Conservation (phyloP, 2,113 vertebrate species). For the Colistium nudipinnis region DNA sequence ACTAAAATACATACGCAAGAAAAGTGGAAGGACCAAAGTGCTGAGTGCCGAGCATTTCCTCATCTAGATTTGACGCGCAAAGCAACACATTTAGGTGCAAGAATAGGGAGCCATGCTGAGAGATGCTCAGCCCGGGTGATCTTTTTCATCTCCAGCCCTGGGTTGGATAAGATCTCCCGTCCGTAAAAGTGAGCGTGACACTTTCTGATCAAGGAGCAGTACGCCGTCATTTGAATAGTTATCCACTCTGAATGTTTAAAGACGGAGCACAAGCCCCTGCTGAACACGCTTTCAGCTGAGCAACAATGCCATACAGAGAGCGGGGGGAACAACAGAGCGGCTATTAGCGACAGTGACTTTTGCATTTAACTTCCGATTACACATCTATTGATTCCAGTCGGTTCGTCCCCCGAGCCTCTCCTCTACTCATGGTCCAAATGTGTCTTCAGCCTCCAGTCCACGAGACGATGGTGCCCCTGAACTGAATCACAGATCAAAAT, state of each 20-base stretch:
- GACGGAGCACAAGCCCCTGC: constrained; percentile 17
- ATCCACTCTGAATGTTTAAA: constrained; percentile 35
- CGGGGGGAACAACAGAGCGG: constrained; percentile 12
- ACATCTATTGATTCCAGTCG: constrained; percentile 63
- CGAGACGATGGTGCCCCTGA: constrained; percentile 55
- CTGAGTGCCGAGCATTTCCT: not conserved
- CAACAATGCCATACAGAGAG: constrained; percentile 52
- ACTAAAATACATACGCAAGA: constrained; percentile 33
- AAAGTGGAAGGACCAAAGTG: too few species aligned
- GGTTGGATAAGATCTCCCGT: constrained; percentile 19
- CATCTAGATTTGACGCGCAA: not conserved
- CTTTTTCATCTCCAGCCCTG: not conserved
- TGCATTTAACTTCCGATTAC: constrained; percentile 68
- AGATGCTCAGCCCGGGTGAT: not conserved
- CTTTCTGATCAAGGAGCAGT: constrained; percentile 33
- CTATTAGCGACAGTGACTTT: constrained; percentile 35
- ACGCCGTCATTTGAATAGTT: constrained; percentile 43
- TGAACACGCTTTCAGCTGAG: constrained; percentile 27
- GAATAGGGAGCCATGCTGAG: not conserved
- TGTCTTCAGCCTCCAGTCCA: constrained; percentile 23
- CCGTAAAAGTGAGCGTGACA: constrained; percentile 33
- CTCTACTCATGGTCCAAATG: constrained; percentile 3
- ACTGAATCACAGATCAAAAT: constrained; percentile 33
- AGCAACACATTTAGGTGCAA: constrained; percentile 3
- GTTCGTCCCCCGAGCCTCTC: constrained; percentile 25